These are phyloP conservation scores for Phorcus lineatus DNA, from an alignment of 2,888 invertebrate species.

Conservation along the genomic window DNA sequence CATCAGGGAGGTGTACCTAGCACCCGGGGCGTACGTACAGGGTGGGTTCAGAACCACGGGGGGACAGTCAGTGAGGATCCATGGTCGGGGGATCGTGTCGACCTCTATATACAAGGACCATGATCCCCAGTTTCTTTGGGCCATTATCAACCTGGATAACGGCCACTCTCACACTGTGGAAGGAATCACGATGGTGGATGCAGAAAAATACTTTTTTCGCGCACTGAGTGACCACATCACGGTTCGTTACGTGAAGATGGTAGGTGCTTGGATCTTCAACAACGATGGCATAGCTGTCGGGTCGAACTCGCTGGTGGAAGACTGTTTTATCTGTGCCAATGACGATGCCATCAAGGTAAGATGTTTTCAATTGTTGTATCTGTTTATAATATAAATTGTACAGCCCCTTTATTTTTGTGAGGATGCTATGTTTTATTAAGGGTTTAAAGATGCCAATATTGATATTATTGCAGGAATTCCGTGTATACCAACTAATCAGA, in stretches of 20 bases:
- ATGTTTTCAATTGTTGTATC: too few relatives aligned
- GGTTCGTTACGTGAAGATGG: conserved; percentile 31
- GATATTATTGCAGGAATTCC: too few relatives aligned
- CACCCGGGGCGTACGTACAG: conserved; percentile 32
- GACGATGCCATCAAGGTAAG: conserved; percentile 35
- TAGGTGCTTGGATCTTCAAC: conserved; percentile 33
- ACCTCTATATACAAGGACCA: conserved; percentile 12
- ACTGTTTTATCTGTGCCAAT: conserved; percentile 31
- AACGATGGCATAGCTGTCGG: conserved; percentile 31
- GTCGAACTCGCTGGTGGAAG: conserved; percentile 27
- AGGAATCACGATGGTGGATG: conserved; percentile 33
- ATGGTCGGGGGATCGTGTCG: conserved; percentile 27
- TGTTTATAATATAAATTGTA: too few relatives aligned
- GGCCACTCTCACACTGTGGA: conserved; percentile 22
- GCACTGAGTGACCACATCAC: conserved; percentile 23
- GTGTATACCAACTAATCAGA: too few relatives aligned
- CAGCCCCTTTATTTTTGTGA: too few relatives aligned
- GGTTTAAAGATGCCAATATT: too few relatives aligned
- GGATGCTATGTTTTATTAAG: too few relatives aligned
- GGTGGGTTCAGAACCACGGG: conserved; percentile 30
- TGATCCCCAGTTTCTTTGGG: conserved; percentile 2
- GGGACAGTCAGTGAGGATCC: conserved; percentile 22
- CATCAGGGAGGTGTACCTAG: conserved; percentile 29
- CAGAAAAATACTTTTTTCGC: conserved; percentile 19
- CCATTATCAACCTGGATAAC: conserved; percentile 26